Evolutionary conservation across 2,888 invertebrate genomes (phyloP).

Genomic region (Zaprionus obscuricornis): DNA sequence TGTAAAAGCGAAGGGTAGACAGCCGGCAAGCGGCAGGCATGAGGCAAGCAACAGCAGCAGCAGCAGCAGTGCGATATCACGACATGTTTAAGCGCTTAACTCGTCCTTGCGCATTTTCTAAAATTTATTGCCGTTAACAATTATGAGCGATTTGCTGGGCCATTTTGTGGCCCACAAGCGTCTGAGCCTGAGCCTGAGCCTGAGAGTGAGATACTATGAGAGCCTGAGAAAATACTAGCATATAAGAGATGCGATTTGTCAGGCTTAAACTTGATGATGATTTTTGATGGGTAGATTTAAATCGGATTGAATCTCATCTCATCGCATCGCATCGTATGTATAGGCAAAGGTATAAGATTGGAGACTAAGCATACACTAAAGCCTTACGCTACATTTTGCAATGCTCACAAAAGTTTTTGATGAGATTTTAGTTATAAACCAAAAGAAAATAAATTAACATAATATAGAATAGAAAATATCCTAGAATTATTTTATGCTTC

Average conservation of each 20-base stretch:
- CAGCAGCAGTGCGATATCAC: too few species aligned
- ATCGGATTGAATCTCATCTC: constrained; percentile 16
- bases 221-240: too few species aligned
- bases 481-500: too few species aligned
- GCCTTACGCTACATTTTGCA: constrained; percentile 19
- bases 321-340: too few species aligned
- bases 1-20: too few species aligned
- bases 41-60: background rate
- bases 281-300: constrained; percentile 40
- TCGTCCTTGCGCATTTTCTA: constrained; percentile 12
- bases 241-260: constrained; percentile 44
- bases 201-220: too few species aligned
- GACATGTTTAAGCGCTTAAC: constrained; percentile 10
- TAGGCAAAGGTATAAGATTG: too few species aligned
- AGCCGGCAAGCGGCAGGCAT: background rate
- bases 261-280: constrained; percentile 44
- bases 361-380: constrained; percentile 8
- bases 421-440: constrained; percentile 28
- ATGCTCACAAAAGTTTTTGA: constrained; percentile 10
- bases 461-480: too few species aligned
- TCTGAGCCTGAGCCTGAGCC: too few species aligned
- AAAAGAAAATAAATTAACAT: background rate
- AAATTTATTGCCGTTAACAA: constrained; percentile 62
- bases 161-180: constrained; percentile 37
- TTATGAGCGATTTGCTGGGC: constrained; percentile 49